These are phyloP conservation scores for Trissolcus japonicus DNA, from an alignment of 2,888 invertebrate genomes.

Conservation along the genomic window DNA sequence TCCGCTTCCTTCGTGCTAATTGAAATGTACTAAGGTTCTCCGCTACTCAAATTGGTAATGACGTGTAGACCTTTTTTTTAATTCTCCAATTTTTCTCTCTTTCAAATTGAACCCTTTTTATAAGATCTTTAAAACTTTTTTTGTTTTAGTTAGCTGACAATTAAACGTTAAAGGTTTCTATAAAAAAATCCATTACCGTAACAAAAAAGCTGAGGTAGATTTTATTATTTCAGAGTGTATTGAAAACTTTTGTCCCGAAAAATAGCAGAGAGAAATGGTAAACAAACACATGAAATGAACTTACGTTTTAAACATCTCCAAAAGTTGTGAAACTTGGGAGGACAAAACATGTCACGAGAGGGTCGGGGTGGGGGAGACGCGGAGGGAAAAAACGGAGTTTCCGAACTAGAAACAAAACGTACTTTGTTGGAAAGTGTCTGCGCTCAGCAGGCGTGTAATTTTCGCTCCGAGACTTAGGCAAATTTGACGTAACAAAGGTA, in stretches of 20 bases:
- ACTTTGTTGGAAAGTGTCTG: background rate
- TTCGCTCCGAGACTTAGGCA: constrained; percentile 8
- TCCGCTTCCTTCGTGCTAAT: constrained; percentile 2
- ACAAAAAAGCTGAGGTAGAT: no score
- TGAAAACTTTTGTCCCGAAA: background rate
- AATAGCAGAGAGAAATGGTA: background rate
- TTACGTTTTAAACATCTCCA: background rate
- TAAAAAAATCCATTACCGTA: no score
- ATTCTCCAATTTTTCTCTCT: no score
- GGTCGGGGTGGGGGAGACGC: background rate
- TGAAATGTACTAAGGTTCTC: background rate
- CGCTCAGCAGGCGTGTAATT: constrained; percentile 16
- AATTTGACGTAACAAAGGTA: constrained; percentile 37
- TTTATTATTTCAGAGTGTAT: no score
- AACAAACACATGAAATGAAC: background rate
- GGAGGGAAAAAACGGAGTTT: background rate
- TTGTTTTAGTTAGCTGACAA: no score
- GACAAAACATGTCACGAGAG: no score
- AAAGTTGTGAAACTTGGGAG: background rate
- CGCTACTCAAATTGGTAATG: background rate
- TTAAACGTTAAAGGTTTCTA: no score
- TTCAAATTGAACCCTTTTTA: no score
- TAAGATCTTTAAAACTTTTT: no score
- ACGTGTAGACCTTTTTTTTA: background rate
- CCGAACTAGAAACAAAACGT: constrained; percentile 1